These are phyloP conservation scores for Grammomys dolichurus DNA, from an alignment of 2,113 vertebrate genomes.

Conservation along the genomic window DNA sequence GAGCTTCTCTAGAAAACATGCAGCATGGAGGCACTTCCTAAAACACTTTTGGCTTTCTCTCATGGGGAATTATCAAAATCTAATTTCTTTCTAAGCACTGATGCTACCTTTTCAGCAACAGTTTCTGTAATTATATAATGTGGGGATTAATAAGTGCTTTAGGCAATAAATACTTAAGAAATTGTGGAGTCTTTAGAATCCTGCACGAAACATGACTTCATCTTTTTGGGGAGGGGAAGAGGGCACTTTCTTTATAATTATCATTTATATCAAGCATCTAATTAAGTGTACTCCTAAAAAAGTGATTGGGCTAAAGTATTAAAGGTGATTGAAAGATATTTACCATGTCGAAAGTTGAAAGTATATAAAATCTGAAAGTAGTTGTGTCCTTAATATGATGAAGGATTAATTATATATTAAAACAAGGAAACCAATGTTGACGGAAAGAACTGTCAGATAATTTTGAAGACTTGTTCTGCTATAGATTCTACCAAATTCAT, in stretches of 20 bases:
- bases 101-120: not conserved
- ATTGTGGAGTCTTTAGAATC: not conserved
- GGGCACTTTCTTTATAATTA: not conserved
- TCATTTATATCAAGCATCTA: not conserved
- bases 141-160: not conserved
- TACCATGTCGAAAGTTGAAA: not conserved
- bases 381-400: not conserved
- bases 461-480: not conserved
- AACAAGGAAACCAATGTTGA: not conserved
- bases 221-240: not conserved
- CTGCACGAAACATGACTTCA: not conserved
- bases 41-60: not conserved
- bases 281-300: not conserved
- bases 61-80: not conserved
- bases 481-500: not conserved
- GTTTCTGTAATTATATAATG: not conserved
- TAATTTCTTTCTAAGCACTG: not conserved
- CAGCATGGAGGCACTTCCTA: not conserved
- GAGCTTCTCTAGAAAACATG: not conserved
- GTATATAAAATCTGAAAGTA: not conserved
- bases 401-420: not conserved
- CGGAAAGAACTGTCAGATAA: not conserved
- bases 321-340: not conserved
- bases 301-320: not conserved
- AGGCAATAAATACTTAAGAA: not conserved